Evolutionary conservation across 2,113 vertebrate genomes (phyloP).

Genomic region (Osmerus mordax): DNA sequence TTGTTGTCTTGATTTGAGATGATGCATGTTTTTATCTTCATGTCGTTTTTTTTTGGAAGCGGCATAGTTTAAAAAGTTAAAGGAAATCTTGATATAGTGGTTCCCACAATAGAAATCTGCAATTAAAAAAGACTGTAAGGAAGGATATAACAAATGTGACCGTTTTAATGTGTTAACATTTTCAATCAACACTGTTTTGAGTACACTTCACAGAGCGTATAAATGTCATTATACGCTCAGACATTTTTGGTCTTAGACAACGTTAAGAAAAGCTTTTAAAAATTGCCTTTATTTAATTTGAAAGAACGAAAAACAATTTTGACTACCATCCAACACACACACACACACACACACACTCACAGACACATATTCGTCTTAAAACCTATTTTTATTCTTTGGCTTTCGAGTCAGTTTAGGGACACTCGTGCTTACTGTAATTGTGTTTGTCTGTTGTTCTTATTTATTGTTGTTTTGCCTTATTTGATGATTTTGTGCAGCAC

Average conservation of each 20-base stretch:
- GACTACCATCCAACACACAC: constrained; percentile 2
- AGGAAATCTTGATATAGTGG: not conserved
- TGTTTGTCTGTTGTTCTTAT: too few relatives aligned
- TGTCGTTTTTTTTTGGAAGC: not conserved
- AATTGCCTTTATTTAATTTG: too few relatives aligned
- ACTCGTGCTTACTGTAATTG: too few relatives aligned
- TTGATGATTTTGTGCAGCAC: too few relatives aligned
- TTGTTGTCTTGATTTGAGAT: too few relatives aligned
- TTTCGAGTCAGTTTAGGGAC: too few relatives aligned
- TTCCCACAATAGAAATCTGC: constrained; percentile 44
- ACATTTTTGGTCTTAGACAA: not conserved
- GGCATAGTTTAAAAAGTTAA: not conserved
- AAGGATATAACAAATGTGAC: constrained; percentile 54
- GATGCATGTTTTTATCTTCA: too few relatives aligned
- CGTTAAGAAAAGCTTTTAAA: too few relatives aligned
- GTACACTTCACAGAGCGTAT: too few relatives aligned
- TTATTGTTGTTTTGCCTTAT: too few relatives aligned
- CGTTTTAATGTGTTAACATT: not conserved
- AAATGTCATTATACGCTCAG: too few relatives aligned
- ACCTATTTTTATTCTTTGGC: too few relatives aligned
- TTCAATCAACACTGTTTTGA: constrained; percentile 1
- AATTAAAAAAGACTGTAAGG: constrained; percentile 49
- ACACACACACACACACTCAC: constrained; percentile 25
- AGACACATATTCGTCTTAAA: not conserved
- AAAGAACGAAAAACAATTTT: not conserved